Conservation (phyloP, 2,113 vertebrate genomes). For the Dipodomys ordii region DNA sequence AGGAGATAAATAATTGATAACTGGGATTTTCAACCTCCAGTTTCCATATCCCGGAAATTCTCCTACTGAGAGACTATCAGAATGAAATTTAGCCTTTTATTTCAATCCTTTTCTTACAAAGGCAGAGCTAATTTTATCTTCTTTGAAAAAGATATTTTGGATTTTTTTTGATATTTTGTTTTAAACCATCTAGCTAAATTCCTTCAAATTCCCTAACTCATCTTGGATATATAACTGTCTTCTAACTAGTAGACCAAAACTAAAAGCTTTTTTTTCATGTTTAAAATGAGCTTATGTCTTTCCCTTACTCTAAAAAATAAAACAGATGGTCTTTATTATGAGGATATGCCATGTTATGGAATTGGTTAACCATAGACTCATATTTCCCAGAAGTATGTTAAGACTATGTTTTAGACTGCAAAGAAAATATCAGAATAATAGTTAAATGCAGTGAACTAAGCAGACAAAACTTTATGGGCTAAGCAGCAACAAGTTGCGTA, state of each 20-base stretch:
- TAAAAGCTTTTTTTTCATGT: too few species aligned
- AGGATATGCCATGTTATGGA: constrained; percentile 57
- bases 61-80: neutral
- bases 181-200: constrained; percentile 26
- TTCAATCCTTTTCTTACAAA: neutral
- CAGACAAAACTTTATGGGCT: constrained; percentile 42
- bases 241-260: constrained; percentile 75
- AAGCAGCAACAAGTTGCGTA: constrained; percentile 43
- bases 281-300: constrained; percentile 52
- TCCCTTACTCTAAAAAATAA: constrained; percentile 54
- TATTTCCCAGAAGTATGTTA: constrained; percentile 47
- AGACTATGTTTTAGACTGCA: constrained; percentile 35
- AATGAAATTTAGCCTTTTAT: neutral
- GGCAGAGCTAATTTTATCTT: constrained; percentile 56
- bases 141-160: constrained; percentile 39
- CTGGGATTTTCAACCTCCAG: neutral
- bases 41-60: neutral
- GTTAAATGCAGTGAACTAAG: constrained; percentile 16
- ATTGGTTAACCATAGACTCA: constrained; percentile 65
- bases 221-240: constrained; percentile 30
- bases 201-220: constrained; percentile 1
- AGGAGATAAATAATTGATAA: neutral
- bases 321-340: constrained; percentile 71
- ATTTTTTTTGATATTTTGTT: constrained; percentile 55
- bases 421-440: constrained; percentile 29